Base-by-base conservation (phyloP, 2,113 vertebrate species). In the Uria lomvia region DNA sequence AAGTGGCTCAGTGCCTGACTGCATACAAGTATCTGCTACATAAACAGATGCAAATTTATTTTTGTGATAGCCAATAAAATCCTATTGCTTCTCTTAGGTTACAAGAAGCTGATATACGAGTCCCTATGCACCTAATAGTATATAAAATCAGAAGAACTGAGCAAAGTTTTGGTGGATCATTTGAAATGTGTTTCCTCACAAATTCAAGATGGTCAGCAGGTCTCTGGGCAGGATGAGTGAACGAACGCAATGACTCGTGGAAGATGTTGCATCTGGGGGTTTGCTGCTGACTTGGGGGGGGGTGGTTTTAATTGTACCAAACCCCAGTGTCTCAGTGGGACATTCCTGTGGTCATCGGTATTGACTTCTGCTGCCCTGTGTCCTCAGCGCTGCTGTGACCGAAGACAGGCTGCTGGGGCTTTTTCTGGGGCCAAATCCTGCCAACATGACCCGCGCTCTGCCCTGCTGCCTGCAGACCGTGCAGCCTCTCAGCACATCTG, bases 201-300 rank as follows among this genome's bases (percentile, higher is more conserved):
- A 60, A 77, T 36, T 42, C 17, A 32, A 36, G 43, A 36, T 42
- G 20, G 30, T 26, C 60, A 60, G 16, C 8, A 24, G 26, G 26
- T 71, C 49, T 87, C 68, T 67, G 81, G 29, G 32, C 43, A 68
- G 47, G 17, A 10, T 56, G 23, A 85, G 32, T 23, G 36, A 8
- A 47, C 0, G 6, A 27, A 47, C 11, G 29, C 67, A 63, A 15
- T 0, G 5, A 2, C 8, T 52, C 0, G 0, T 78, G 2, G 1
- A 18, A 45, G 27, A 6, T 21, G 11, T 10, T 58, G 34, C 8
- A 6, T 3, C 17, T 34, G 17, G 40, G 50, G n/a, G 4, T 34
- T 81, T 5, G 6, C 42, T 32, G 7, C 6, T 0, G 1, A 4
- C 52, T 36, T 38, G 65, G 30, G 47, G 15, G n/a, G 40, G 40